Percentiles rank a stretch among this genome's conserved stretches.
These are phyloP conservation scores for Rhodeus uyekii DNA, from an alignment of 2,797 vertebrate species.

Conservation along the genomic window DNA sequence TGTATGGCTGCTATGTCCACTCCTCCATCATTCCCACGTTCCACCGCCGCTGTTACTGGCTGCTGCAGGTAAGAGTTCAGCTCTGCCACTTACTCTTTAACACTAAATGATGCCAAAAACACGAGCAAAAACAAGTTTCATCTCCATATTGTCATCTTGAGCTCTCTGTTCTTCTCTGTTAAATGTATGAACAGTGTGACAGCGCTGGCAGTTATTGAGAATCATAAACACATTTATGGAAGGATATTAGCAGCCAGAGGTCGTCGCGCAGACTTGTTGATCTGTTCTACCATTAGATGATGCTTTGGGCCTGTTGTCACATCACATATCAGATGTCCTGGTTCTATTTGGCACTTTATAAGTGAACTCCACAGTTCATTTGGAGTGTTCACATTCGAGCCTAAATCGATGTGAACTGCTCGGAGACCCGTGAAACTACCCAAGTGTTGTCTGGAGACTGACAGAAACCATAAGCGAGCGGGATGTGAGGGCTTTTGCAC, in stretches of 20 bases:
- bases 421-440: constrained; percentile 18
- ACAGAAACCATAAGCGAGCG: neutral
- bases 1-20: constrained; percentile 98
- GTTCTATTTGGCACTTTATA: neutral
- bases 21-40: constrained; percentile 99
- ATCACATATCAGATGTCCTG: neutral
- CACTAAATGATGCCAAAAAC: neutral
- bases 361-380: constrained; percentile 3
- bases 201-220: neutral
- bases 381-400: neutral
- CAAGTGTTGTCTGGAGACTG: constrained; percentile 2
- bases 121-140: neutral
- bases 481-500: constrained; percentile 10
- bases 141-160: neutral
- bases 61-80: constrained; percentile 90
- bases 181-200: constrained; percentile 6
- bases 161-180: neutral
- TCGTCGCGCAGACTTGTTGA: neutral
- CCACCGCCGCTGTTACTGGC: constrained; percentile 99
- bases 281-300: neutral
- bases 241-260: constrained; percentile 16
- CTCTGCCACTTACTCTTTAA: neutral
- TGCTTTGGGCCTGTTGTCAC: neutral
- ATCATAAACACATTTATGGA: constrained; percentile 37
- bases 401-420: constrained; percentile 3